phyloP scores from a whole-genome alignment of 2,113 vertebrate species.

The Brachyhypopomus occidentalis region DNA sequence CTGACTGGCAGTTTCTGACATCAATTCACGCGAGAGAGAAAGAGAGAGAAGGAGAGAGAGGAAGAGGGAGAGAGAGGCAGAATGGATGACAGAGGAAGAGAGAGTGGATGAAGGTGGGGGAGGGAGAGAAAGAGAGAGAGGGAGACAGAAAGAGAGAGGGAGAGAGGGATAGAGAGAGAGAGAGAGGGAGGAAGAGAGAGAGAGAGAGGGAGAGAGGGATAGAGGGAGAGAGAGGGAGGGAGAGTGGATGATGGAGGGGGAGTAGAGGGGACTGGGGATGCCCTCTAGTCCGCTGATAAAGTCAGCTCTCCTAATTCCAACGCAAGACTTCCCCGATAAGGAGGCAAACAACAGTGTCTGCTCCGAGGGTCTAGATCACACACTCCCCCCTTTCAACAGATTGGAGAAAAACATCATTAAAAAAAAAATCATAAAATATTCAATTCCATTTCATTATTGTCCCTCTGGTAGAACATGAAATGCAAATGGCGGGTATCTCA shows the following conservation, averaged over 20 bases:
- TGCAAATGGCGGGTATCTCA: constrained; percentile 46
- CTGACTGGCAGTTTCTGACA: constrained; percentile 29
- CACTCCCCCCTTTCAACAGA: constrained; percentile 49
- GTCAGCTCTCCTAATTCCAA: constrained; percentile 41
- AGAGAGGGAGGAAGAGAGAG: too few species aligned
- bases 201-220: too few species aligned
- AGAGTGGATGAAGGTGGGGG: too few species aligned
- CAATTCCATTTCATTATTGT: constrained; percentile 57
- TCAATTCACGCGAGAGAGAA: constrained; percentile 20
- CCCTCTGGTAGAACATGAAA: constrained; percentile 53
- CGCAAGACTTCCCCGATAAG: constrained; percentile 31
- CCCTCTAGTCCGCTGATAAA: constrained; percentile 37
- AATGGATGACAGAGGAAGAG: too few species aligned
- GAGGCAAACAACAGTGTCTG: constrained; percentile 29
- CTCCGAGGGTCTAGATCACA: constrained; percentile 42
- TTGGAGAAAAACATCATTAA: constrained; percentile 57
- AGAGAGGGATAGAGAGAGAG: too few species aligned
- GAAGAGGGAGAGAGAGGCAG: too few species aligned
- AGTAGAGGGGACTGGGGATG: constrained; percentile 22
- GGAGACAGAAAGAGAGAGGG: too few species aligned
- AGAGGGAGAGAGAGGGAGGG: too few species aligned
- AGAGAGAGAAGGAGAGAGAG: not conserved
- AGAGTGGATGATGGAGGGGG: too few species aligned
- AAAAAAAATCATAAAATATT: constrained; percentile 62
- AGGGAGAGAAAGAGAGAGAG: too few species aligned